Base-by-base conservation (phyloP, 1,140 invertebrate genomes). In the Zaprionus taronus region DNA sequence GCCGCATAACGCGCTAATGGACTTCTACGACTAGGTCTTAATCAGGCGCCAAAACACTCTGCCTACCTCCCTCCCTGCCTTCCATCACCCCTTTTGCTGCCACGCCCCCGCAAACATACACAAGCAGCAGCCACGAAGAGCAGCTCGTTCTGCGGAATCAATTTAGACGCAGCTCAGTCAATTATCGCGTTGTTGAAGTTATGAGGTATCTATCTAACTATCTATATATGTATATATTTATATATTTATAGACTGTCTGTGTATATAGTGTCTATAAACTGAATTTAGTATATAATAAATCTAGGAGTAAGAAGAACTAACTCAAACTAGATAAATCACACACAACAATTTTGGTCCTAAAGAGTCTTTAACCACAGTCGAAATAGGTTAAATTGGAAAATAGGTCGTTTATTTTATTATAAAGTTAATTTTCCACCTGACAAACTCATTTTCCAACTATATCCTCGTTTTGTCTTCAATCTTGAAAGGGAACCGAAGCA, bases 1-100 rank as follows among this genome's bases (percentile, higher is more conserved):
- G 44, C 62, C 67, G 71, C 64, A 69, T 74, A 58, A 47, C 41
- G 68, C 78, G 77, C 58, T 64, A 79, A 71, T 68, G 61, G 61
- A 62, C 67, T 57, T 74, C 7, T 47, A n/a, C 41, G 28, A 38
- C 56, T 47, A n/a, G 44, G 22, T 44, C 38, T 38, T 60, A 68
- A 73, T 55, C 56, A n/a, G 47, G 20, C 20, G 47, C 47, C 47
- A 51, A 51, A 72, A 72, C 31, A 60, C 36, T 31, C 58, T 49
- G n/a, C 20, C 9, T 12, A 9, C 47, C 47, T 22, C 2, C 47
- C 47, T 17, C 0, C 44, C n/a, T 1, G 5, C 5, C 15, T 17
- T 1, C 44, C 9, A 4, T 3, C 3, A 2, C 3, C 2, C 17
- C 11, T n/a, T 1, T 49, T 0, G 17, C 17, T 49, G 17, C 47